These are phyloP conservation scores for Bimastos eiseni DNA, from an alignment of 2,888 invertebrate species.

Conservation along the genomic window DNA sequence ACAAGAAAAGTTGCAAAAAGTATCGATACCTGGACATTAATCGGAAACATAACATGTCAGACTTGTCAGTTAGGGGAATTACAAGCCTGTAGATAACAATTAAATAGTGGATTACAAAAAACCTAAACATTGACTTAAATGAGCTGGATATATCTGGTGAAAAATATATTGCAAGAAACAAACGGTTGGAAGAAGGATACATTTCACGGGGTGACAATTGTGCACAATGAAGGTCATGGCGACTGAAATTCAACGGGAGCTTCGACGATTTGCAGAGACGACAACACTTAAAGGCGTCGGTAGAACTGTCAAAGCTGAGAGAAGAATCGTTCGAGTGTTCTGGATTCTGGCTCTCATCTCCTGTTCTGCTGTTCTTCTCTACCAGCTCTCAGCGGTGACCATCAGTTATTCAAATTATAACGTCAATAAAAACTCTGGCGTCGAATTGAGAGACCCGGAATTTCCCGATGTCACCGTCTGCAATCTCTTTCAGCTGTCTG, in stretches of 20 bases:
- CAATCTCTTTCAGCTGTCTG: slow-evolving; percentile 7
- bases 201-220: too few species aligned
- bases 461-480: slow-evolving; percentile 8
- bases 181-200: too few species aligned
- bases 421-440: not conserved
- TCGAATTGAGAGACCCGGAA: not conserved
- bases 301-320: not conserved
- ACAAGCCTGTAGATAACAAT: too few species aligned
- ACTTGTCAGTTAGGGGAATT: too few species aligned
- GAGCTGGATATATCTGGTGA: too few species aligned
- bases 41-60: too few species aligned
- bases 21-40: too few species aligned
- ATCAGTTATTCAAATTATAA: not conserved
- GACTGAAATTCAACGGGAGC: not conserved
- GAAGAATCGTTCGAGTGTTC: not conserved
- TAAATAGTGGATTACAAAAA: too few species aligned
- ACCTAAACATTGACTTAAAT: too few species aligned
- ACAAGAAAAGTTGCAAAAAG: too few species aligned
- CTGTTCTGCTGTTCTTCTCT: not conserved
- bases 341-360: not conserved
- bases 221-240: not conserved
- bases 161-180: too few species aligned
- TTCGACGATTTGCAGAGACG: slow-evolving; percentile 15
- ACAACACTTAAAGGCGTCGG: not conserved
- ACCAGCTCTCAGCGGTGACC: not conserved